Percentiles rank a stretch among this genome's conserved stretches.
These are phyloP conservation scores for Epinephelus fuscoguttatus DNA, from an alignment of 2,113 vertebrate species.

Conservation along the genomic window DNA sequence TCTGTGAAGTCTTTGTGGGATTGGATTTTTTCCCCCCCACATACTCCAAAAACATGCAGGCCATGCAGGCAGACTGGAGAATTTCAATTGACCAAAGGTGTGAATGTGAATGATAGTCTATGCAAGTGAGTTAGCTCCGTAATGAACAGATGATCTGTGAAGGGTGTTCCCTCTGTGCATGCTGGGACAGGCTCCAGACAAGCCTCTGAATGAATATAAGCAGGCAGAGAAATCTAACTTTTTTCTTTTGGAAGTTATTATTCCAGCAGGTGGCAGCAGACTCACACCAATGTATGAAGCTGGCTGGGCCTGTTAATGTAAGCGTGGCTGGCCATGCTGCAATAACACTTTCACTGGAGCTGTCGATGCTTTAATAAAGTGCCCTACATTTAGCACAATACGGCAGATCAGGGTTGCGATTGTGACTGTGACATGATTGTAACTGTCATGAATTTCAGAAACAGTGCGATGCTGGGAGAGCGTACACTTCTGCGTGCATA, in stretches of 20 bases:
- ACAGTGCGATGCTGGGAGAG: background rate
- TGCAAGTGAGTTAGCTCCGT: slow-evolving; percentile 33
- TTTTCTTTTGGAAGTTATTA: background rate
- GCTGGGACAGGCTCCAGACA: slow-evolving; percentile 18
- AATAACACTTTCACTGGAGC: background rate
- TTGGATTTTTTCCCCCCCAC: background rate
- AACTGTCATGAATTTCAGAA: slow-evolving; percentile 4
- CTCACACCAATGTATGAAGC: slow-evolving; percentile 45
- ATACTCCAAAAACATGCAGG: slow-evolving; percentile 32
- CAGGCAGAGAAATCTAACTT: background rate
- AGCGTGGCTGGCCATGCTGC: slow-evolving; percentile 3
- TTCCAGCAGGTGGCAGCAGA: slow-evolving; percentile 77
- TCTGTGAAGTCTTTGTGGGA: slow-evolving; percentile 3
- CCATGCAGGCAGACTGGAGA: slow-evolving; percentile 19
- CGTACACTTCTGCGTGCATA: background rate
- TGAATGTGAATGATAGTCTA: slow-evolving; percentile 41
- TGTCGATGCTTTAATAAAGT: background rate
- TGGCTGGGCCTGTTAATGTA: background rate
- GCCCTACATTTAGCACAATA: background rate
- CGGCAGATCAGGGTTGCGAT: slow-evolving; percentile 2
- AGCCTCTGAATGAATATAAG: slow-evolving; percentile 22
- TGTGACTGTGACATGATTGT: background rate
- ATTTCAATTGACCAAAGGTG: slow-evolving; percentile 43
- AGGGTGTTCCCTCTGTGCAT: slow-evolving; percentile 50
- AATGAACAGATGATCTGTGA: slow-evolving; percentile 71